These are phyloP conservation scores for Euschistus heros DNA, from an alignment of 1,140 invertebrate genomes.

Conservation along the genomic window DNA sequence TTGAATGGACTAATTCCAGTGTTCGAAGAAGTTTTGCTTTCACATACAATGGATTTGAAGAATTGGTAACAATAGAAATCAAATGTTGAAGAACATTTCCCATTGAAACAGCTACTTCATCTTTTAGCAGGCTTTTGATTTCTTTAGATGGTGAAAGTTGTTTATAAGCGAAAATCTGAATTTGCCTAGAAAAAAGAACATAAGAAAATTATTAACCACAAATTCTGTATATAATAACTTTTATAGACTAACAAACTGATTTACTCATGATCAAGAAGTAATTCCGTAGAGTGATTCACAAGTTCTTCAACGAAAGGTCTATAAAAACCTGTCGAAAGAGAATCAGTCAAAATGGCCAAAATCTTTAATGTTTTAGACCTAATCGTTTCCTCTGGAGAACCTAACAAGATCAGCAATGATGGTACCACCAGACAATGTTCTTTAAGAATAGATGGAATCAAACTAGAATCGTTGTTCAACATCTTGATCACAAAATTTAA, in stretches of 20 bases:
- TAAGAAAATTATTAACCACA: background rate
- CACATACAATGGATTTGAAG: background rate
- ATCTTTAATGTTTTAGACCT: conserved; percentile 21
- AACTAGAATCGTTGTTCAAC: background rate
- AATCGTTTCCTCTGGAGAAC: conserved; percentile 20
- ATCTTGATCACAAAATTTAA: conserved; percentile 1
- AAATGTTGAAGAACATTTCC: background rate
- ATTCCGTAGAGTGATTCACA: conserved; percentile 36
- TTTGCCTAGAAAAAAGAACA: conserved; percentile 25
- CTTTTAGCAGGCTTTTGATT: conserved; percentile 26
- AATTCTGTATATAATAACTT: background rate
- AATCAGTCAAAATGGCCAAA: conserved; percentile 19
- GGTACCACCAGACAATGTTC: conserved; percentile 29
- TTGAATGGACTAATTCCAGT: background rate
- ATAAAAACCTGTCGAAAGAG: conserved; percentile 25
- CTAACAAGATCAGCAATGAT: conserved; percentile 35
- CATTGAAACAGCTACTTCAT: background rate
- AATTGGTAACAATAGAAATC: background rate
- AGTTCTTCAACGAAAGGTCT: conserved; percentile 23
- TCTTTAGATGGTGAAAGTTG: conserved; percentile 40
- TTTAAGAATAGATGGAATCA: background rate
- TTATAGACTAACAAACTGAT: background rate
- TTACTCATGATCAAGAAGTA: conserved; percentile 51
- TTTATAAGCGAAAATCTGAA: conserved; percentile 29
- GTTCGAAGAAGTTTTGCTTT: background rate